Evolutionary conservation across 2,888 invertebrate genomes (phyloP), one percentile per base, ranked within the genome.

Genomic region (Ametastegia equiseti): DNA sequence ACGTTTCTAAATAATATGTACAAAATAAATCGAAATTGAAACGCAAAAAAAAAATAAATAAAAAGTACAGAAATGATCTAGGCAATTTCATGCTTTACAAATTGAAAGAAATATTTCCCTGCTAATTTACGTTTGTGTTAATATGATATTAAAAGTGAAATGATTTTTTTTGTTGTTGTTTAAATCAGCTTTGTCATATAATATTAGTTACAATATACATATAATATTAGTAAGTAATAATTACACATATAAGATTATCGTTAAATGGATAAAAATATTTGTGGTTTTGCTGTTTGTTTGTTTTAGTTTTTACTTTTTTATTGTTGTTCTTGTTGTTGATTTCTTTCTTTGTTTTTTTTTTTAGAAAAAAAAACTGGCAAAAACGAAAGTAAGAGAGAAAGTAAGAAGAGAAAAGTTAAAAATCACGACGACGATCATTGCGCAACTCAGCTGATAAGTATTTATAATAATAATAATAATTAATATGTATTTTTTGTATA

Each of bases 221-320:
- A 67, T 39, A 39, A 39, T 11, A 67, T 36, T 42, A 67, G 19
- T 9, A 9, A 54, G 19, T 54, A 54, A 54, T 54, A 54, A 23
- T 54, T 54, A 54, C 23, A 54, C n/a, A n/a, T n/a, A n/a, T 54
- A 11, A 9, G n/a, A 42, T 27, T 71, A 47, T 71, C 27, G 27
- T 47, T 71, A 47, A 71, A 30, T 47, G 71, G 45, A 47, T 71
- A 71, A 71, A 71, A 71, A 71, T 45, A 27, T 47, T 71, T 47
- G 30, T 63, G 23, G 3, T 27, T 13, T 63, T 42, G 9, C 9
- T 6, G 42, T 42, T 6, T 42, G 9, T 42, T 42, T 42, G 42
- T 60, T 0, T 27, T 47, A 60, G 23, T 60, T 60, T 57, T 47
- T 47, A 47, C 23, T 30, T 27, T 60, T 27, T 27, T 60, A 3